A percentile compares a stretch with the other conserved stretches of the same genome.
These are phyloP conservation scores for Furcula furcula DNA, from an alignment of 2,888 invertebrate genomes.

Conservation along the genomic window DNA sequence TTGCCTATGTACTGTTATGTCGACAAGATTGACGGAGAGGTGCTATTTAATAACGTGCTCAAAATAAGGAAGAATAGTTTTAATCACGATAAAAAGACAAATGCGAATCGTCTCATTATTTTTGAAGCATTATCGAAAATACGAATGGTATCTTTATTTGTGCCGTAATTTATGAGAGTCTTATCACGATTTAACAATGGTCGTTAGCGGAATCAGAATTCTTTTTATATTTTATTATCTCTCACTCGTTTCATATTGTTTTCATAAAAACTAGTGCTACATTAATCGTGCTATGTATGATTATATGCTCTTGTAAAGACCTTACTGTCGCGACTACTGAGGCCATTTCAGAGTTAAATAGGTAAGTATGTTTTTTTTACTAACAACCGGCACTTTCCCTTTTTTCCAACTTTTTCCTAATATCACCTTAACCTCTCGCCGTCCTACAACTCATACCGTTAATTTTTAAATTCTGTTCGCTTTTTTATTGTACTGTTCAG, in stretches of 20 bases:
- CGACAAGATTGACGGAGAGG: too few species aligned
- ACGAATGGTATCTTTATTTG: neutral
- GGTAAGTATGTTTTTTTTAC: too few species aligned
- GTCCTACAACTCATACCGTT: conserved; percentile 21
- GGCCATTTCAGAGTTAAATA: too few species aligned
- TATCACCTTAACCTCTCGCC: conserved; percentile 2
- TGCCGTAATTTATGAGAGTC: neutral
- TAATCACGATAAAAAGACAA: neutral
- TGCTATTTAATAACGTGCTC: too few species aligned
- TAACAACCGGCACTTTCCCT: too few species aligned
- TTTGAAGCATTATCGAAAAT: neutral
- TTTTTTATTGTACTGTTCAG: conserved; percentile 33
- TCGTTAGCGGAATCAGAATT: too few species aligned
- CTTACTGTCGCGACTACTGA: too few species aligned
- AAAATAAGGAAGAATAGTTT: too few species aligned
- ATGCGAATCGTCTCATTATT: neutral
- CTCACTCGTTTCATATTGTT: conserved; percentile 9
- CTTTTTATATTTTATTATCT: too few species aligned
- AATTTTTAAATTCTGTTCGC: conserved; percentile 39
- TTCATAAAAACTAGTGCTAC: conserved; percentile 16
- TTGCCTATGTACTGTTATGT: too few species aligned
- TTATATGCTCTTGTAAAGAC: too few species aligned
- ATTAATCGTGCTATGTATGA: too few species aligned
- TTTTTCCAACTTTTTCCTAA: conserved; percentile 8
- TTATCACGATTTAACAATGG: conserved; percentile 3